These are phyloP conservation scores for Epinephelus malabaricus DNA, from an alignment of 2,797 vertebrate species.

Conservation along the genomic window DNA sequence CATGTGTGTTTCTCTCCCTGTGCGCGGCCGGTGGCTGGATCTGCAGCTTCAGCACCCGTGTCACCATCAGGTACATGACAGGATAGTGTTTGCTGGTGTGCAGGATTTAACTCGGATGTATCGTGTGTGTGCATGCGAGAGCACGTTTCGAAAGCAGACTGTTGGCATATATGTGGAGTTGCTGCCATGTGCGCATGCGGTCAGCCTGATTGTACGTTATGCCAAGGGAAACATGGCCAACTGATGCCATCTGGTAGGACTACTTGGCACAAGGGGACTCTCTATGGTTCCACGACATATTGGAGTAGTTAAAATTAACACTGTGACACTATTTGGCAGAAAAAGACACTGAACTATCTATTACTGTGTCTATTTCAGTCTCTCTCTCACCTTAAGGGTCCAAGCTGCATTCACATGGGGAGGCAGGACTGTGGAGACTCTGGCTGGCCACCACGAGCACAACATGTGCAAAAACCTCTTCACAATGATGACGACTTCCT, in stretches of 20 bases:
- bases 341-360: constrained; percentile 74
- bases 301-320: constrained; percentile 90
- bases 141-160: constrained; percentile 37
- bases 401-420: constrained; percentile 22
- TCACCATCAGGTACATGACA: neutral
- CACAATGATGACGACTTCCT: constrained; percentile 9
- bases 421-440: constrained; percentile 17
- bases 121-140: neutral
- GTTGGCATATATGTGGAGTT: constrained; percentile 52
- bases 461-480: constrained; percentile 9
- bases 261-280: constrained; percentile 81
- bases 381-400: constrained; percentile 53
- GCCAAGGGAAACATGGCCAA: constrained; percentile 85
- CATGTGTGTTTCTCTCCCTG: neutral
- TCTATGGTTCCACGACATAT: constrained; percentile 85
- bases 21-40: neutral
- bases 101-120: constrained; percentile 25
- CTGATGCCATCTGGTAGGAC: constrained; percentile 87
- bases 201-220: constrained; percentile 71
- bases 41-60: constrained; percentile 9
- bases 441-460: constrained; percentile 3
- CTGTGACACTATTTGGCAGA: constrained; percentile 87
- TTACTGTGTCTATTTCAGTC: constrained; percentile 79
- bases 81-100: constrained; percentile 12
- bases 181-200: constrained; percentile 65